phyloP scores from a whole-genome alignment of 2,888 invertebrate genomes.

The Lamellibrachia columna region DNA sequence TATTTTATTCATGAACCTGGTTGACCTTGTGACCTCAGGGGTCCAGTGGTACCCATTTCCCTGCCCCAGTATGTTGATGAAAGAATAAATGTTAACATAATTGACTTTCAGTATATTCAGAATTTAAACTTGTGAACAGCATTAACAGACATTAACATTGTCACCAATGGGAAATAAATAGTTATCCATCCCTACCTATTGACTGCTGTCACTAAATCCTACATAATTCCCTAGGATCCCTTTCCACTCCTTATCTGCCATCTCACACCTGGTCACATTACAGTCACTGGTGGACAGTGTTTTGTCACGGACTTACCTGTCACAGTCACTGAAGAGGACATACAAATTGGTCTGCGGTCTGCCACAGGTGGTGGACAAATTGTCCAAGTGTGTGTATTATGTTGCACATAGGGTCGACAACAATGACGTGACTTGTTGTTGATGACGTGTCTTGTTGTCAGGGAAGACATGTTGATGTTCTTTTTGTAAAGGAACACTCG shows the following conservation, averaged over 20 bases:
- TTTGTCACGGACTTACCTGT: background rate
- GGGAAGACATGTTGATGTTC: background rate
- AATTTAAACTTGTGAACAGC: too few species aligned
- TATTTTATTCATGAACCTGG: too few species aligned
- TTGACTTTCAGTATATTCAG: too few species aligned
- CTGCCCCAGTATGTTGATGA: too few species aligned
- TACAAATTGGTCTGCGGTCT: background rate
- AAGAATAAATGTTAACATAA: too few species aligned
- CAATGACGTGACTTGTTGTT: background rate
- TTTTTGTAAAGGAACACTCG: background rate
- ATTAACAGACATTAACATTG: too few species aligned
- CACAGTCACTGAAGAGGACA: background rate
- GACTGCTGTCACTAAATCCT: background rate
- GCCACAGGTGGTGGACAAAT: background rate
- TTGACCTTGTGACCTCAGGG: too few species aligned
- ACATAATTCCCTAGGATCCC: background rate
- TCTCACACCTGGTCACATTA: background rate
- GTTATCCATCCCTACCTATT: background rate
- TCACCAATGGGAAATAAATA: too few species aligned
- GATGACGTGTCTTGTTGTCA: background rate
- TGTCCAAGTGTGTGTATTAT: background rate
- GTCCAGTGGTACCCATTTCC: too few species aligned
- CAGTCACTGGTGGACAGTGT: background rate
- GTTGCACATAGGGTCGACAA: background rate
- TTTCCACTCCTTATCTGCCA: background rate